phyloP scores from a whole-genome alignment of 2,113 vertebrate species.

The Apeltes quadracus region DNA sequence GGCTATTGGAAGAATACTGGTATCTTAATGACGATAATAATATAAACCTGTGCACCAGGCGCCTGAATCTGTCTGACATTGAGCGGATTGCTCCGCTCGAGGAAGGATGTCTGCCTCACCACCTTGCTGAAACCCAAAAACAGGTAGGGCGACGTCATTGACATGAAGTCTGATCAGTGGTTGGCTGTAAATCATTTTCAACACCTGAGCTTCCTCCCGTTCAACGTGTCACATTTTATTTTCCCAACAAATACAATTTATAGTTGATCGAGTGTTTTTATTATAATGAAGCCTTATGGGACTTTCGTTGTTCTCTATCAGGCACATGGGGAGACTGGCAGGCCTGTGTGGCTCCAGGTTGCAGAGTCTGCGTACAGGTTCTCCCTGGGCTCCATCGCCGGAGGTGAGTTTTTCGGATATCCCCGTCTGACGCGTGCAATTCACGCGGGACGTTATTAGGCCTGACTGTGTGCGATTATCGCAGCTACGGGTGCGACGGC shows the following conservation, averaged over 20 bases:
- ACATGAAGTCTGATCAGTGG: too few relatives aligned
- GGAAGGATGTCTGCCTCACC: conserved; percentile 90
- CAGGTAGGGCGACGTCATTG: conserved; percentile 79
- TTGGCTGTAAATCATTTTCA: neutral
- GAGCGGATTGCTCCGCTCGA: conserved; percentile 96
- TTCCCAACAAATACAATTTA: neutral
- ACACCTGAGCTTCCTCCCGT: neutral
- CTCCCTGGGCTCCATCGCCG: conserved; percentile 91
- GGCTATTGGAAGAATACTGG: neutral
- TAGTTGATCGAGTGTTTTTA: neutral
- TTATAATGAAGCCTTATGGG: neutral
- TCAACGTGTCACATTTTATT: neutral
- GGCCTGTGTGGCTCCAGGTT: conserved; percentile 90
- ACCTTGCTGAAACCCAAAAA: conserved; percentile 92
- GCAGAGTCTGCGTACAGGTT: conserved; percentile 97
- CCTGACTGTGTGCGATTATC: conserved; percentile 18
- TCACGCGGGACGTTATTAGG: neutral
- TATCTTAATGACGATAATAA: neutral
- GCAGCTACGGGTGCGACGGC: conserved; percentile 95
- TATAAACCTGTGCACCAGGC: conserved; percentile 75
- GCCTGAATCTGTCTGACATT: conserved; percentile 93
- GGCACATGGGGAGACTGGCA: conserved; percentile 81
- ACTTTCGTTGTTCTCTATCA: conserved; percentile 66
- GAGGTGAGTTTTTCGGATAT: conserved; percentile 64
- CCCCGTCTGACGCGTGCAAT: neutral